phyloP scores from a whole-genome alignment of 2,113 vertebrate species.

The Piprites chloris region DNA sequence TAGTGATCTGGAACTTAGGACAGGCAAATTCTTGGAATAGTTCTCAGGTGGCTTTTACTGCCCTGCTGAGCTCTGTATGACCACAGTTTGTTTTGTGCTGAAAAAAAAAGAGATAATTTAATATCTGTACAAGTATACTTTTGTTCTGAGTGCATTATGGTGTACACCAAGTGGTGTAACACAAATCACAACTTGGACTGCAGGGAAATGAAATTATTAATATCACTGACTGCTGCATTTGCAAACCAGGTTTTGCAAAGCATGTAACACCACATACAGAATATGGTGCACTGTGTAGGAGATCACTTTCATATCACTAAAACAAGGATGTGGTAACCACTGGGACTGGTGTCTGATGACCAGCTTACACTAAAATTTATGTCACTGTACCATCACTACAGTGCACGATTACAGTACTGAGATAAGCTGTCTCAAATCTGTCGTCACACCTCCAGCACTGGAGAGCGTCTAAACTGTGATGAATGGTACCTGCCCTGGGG shows the following conservation, averaged over 20 bases:
- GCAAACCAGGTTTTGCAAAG: not conserved
- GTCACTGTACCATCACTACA: not conserved
- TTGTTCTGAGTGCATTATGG: not conserved
- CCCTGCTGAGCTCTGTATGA: not conserved
- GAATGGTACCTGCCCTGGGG: not conserved
- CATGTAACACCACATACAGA: not conserved
- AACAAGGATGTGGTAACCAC: not conserved
- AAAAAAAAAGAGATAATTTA: not conserved
- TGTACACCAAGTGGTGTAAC: not conserved
- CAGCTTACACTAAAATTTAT: not conserved
- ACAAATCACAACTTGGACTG: not conserved
- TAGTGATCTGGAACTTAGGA: not conserved
- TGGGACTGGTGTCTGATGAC: not conserved
- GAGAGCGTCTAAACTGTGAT: not conserved
- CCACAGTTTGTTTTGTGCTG: not conserved
- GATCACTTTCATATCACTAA: rapidly evolving
- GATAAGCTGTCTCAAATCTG: not conserved
- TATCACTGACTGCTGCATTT: not conserved
- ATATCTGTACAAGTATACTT: not conserved
- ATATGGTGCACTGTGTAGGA: not conserved
- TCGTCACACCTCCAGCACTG: not conserved
- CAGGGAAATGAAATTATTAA: not conserved
- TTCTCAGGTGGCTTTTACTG: not conserved
- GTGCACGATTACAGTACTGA: not conserved
- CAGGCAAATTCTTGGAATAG: not conserved